Evolutionary conservation across 2,113 vertebrate species (phyloP).

Genomic region (Ovibos moschatus): DNA sequence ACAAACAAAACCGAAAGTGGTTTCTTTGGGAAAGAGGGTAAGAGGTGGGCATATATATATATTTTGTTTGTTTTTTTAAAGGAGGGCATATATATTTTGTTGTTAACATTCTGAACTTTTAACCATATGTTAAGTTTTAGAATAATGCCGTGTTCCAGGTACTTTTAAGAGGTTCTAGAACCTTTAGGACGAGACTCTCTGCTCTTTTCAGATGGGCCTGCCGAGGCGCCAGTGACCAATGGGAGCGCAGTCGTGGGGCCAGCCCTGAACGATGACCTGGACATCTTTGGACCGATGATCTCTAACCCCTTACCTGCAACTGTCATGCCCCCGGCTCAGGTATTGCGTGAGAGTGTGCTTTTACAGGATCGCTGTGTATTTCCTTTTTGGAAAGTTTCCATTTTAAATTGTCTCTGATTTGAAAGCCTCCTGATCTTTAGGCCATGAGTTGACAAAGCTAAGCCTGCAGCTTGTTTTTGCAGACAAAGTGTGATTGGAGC

Average conservation of each 20-base stretch:
- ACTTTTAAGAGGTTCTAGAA: slow-evolving; percentile 13
- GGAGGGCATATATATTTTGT: neutral
- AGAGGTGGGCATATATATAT: neutral
- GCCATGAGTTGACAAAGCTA: neutral
- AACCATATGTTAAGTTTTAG: slow-evolving; percentile 8
- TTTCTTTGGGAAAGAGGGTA: neutral
- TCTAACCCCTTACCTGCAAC: slow-evolving; percentile 94
- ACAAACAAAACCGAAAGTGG: neutral
- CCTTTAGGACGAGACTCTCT: neutral
- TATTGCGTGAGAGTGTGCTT: slow-evolving; percentile 55
- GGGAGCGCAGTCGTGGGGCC: slow-evolving; percentile 78
- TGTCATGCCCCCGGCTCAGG: slow-evolving; percentile 80
- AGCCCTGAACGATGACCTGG: slow-evolving; percentile 89
- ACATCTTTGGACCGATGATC: slow-evolving; percentile 98
- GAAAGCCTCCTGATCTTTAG: neutral
- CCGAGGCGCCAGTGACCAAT: slow-evolving; percentile 82
- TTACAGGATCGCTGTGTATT: neutral
- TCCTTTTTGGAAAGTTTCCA: slow-evolving; percentile 6
- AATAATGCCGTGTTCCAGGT: slow-evolving; percentile 23
- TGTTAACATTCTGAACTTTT: neutral
- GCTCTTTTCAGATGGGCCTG: slow-evolving; percentile 86
- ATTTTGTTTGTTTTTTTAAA: neutral
- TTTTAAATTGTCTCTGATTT: neutral
- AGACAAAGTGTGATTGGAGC: neutral
- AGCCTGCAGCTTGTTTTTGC: neutral